A percentile compares a stretch with the other conserved stretches of the same genome.
These are phyloP conservation scores for Serranus cabrilla DNA, from an alignment of 2,797 vertebrate genomes.

Conservation along the genomic window DNA sequence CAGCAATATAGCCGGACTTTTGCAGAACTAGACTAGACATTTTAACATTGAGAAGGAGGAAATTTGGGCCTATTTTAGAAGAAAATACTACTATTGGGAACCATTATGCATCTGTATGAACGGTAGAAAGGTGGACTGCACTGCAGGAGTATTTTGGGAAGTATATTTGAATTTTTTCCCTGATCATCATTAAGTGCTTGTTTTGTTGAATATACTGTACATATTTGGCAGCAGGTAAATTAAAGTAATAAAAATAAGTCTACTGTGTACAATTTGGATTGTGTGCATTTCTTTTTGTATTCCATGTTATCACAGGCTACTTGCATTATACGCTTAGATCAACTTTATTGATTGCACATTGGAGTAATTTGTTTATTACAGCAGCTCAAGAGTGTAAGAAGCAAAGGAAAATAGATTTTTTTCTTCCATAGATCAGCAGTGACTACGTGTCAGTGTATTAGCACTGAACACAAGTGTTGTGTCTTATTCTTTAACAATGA, in stretches of 20 bases:
- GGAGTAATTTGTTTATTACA: too few species aligned
- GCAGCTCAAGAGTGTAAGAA: too few species aligned
- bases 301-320: constrained; percentile 6
- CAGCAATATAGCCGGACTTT: too few species aligned
- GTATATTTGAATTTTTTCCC: too few species aligned
- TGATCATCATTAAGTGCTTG: background rate
- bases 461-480: background rate
- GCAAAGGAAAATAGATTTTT: too few species aligned
- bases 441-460: background rate
- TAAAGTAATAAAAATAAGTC: background rate
- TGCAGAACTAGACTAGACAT: background rate
- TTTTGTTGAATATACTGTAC: background rate
- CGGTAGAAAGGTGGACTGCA: too few species aligned
- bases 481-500: background rate
- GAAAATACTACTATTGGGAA: too few species aligned
- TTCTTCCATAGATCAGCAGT: too few species aligned
- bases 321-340: constrained; percentile 16
- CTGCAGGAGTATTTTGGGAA: too few species aligned
- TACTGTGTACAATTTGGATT: constrained; percentile 3
- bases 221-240: background rate
- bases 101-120: too few species aligned
- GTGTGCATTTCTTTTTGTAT: constrained; percentile 15
- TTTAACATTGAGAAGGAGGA: background rate
- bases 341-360: too few species aligned
- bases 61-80: too few species aligned